phyloP scores from a whole-genome alignment of 2,797 vertebrate genomes.

The Sebastes iracundus region DNA sequence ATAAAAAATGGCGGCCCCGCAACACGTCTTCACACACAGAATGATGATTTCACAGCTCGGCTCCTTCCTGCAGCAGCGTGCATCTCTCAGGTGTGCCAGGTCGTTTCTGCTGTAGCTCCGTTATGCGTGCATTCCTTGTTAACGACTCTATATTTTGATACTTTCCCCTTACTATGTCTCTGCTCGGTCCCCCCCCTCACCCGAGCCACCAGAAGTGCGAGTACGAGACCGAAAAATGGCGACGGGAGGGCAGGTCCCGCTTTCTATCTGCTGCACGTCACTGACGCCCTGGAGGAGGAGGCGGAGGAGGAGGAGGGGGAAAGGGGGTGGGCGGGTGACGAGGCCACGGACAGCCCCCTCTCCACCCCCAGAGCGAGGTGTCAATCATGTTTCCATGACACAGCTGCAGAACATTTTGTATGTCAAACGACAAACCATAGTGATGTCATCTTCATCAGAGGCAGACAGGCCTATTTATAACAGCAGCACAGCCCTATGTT shows the following conservation, averaged over 20 bases:
- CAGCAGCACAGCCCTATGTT: background rate
- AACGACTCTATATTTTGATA: constrained; percentile 15
- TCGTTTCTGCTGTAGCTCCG: background rate
- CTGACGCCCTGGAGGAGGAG: constrained; percentile 45
- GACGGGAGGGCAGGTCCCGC: constrained; percentile 85
- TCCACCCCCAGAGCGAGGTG: background rate
- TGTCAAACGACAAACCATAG: background rate
- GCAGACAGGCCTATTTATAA: background rate
- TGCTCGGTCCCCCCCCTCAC: constrained; percentile 55
- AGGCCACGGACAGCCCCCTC: background rate
- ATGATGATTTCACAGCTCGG: constrained; percentile 49
- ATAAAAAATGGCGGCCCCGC: constrained; percentile 85
- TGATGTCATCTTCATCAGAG: background rate
- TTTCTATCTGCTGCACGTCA: constrained; percentile 69
- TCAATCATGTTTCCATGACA: constrained; percentile 60
- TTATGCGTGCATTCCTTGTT: constrained; percentile 5
- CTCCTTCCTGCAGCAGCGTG: constrained; percentile 40
- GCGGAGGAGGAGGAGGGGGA: constrained; percentile 11
- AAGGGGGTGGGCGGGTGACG: constrained; percentile 18
- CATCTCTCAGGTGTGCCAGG: constrained; percentile 41
- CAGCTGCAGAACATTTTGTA: background rate
- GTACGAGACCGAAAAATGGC: constrained; percentile 82
- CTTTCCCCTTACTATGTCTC: constrained; percentile 47
- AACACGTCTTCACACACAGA: constrained; percentile 84
- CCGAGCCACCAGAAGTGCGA: constrained; percentile 56